Percentiles rank a stretch among this genome's conserved stretches.
phyloP scores from a whole-genome alignment of 2,888 invertebrate genomes.

The Acleris sparsana region DNA sequence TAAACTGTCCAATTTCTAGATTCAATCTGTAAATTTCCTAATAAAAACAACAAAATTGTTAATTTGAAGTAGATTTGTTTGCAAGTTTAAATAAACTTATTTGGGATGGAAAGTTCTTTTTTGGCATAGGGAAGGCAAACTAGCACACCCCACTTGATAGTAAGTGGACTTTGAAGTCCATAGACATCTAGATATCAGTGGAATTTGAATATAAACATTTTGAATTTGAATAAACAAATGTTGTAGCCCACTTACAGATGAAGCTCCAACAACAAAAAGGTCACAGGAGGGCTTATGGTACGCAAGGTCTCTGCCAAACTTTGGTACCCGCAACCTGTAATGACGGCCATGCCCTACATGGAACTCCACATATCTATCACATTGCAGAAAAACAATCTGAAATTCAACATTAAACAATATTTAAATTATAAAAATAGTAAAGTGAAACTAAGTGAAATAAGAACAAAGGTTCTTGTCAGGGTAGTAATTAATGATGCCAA shows the following conservation, averaged over 20 bases:
- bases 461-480: no score
- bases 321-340: constrained; percentile 95
- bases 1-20: constrained; percentile 96
- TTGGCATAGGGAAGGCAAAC: no score
- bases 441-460: no score
- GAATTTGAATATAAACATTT: no score
- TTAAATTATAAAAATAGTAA: neutral
- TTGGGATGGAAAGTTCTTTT: no score
- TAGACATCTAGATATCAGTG: no score
- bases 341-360: constrained; percentile 97
- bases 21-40: constrained; percentile 98
- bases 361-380: constrained; percentile 94
- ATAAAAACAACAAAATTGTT: constrained; percentile 40
- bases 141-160: no score
- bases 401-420: constrained; percentile 50
- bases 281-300: constrained; percentile 96
- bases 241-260: constrained; percentile 66
- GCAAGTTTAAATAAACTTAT: no score
- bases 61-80: no score
- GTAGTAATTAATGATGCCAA: no score
- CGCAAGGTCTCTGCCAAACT: constrained; percentile 96
- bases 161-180: neutral
- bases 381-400: constrained; percentile 94
- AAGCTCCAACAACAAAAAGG: constrained; percentile 94
- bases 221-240: constrained; percentile 35